Conservation (phyloP, 30 jellyfish, hydroid and myxozoan genomes). For the Aurelia coerulea region DNA sequence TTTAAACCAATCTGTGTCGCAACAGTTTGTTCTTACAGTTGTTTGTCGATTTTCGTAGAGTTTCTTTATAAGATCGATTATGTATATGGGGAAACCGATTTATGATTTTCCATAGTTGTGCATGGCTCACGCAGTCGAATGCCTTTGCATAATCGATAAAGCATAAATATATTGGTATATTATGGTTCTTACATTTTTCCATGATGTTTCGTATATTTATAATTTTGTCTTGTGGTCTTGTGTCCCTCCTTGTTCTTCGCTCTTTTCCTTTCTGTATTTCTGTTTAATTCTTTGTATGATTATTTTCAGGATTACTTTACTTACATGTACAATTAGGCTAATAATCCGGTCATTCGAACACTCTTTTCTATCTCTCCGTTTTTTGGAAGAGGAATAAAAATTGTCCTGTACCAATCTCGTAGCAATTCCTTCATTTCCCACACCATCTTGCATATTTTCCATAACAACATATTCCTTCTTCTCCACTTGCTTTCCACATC, state of each 20-base stretch:
- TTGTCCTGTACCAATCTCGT: constrained; percentile 21
- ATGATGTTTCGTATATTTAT: no score
- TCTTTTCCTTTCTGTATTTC: background rate
- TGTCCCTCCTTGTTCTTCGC: constrained; percentile 49
- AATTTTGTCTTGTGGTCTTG: no score
- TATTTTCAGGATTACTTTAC: constrained; percentile 42
- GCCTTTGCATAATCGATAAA: no score
- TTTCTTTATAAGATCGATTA: constrained; percentile 3
- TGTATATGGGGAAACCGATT: constrained; percentile 48
- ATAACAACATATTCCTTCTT: no score
- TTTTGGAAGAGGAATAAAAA: constrained; percentile 47
- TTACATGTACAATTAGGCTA: constrained; percentile 31
- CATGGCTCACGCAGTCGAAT: no score
- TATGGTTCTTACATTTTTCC: no score
- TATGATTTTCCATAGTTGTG: no score
- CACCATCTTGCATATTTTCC: no score
- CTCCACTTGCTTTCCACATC: no score
- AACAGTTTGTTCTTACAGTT: background rate
- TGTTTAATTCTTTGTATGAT: constrained; percentile 11
- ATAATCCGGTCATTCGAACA: constrained; percentile 23
- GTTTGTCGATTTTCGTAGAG: constrained; percentile 48
- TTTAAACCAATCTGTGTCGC: no score
- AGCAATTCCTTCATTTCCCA: constrained; percentile 4
- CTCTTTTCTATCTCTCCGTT: constrained; percentile 27
- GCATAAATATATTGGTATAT: no score